Conservation (phyloP, 2,113 vertebrate genomes). For the Carassius gibelio region DNA sequence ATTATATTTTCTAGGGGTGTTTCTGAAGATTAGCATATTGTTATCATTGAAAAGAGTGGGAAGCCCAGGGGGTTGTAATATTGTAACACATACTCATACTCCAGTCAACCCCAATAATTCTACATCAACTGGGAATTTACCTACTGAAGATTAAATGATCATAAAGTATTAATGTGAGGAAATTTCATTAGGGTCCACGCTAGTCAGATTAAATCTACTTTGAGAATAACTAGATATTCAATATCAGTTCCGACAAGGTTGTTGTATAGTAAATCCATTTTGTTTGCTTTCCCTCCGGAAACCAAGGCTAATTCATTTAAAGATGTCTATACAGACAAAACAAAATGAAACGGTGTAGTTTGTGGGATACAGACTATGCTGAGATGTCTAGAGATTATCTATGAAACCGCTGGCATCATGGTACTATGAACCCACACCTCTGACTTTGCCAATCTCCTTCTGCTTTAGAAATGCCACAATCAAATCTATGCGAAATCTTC, state of each 20-base stretch:
- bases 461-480: conserved; percentile 55
- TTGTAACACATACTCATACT: conserved; percentile 83
- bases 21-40: conserved; percentile 58
- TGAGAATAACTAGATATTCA: conserved; percentile 40
- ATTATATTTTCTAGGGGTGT: not conserved
- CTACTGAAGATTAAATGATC: conserved; percentile 83
- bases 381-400: conserved; percentile 37
- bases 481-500: conserved; percentile 62
- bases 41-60: conserved; percentile 77
- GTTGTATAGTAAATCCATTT: conserved; percentile 22
- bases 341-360: not conserved
- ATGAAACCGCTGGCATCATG: conserved; percentile 19
- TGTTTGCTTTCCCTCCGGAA: not conserved
- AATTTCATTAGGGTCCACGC: conserved; percentile 71
- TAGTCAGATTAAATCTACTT: conserved; percentile 42
- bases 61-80: conserved; percentile 78
- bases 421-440: conserved; percentile 2
- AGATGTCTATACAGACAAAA: not conserved
- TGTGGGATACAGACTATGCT: not conserved
- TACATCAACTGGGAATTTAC: conserved; percentile 88
- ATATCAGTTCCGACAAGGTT: conserved; percentile 22
- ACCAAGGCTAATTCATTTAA: conserved; percentile 30
- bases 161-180: conserved; percentile 71
- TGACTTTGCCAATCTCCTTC: conserved; percentile 60
- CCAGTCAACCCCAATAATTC: conserved; percentile 81